These are phyloP conservation scores for Phortica okadai DNA, from an alignment of 2,888 invertebrate genomes.

Conservation along the genomic window DNA sequence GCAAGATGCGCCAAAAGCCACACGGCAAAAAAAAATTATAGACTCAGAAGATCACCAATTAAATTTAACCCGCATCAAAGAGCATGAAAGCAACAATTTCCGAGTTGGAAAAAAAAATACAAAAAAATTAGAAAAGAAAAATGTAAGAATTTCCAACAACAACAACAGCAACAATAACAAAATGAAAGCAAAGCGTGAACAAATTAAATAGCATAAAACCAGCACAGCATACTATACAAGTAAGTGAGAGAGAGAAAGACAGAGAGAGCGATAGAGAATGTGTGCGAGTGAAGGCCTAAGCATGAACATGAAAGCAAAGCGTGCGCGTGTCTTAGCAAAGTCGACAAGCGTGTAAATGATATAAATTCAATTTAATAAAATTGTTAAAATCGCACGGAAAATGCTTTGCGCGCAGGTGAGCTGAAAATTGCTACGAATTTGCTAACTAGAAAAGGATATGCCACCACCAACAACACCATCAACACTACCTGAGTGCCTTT, in stretches of 20 bases:
- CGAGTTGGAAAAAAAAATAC: slow-evolving; percentile 16
- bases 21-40: slow-evolving; percentile 1
- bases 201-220: slow-evolving; percentile 18
- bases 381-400: slow-evolving; percentile 73
- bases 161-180: slow-evolving; percentile 39
- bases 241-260: background rate
- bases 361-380: slow-evolving; percentile 76
- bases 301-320: background rate
- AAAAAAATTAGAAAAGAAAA: slow-evolving; percentile 36
- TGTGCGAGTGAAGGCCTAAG: slow-evolving; percentile 33
- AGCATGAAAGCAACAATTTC: slow-evolving; percentile 72
- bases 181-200: slow-evolving; percentile 51
- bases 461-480: background rate
- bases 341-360: slow-evolving; percentile 74
- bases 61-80: slow-evolving; percentile 73
- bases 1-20: background rate
- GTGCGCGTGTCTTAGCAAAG: slow-evolving; percentile 53
- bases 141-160: slow-evolving; percentile 56
- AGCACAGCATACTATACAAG: background rate
- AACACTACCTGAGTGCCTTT: background rate
- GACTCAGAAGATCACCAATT: slow-evolving; percentile 61
- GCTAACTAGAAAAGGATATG: slow-evolving; percentile 32
- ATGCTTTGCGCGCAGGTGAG: slow-evolving; percentile 70
- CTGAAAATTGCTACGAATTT: slow-evolving; percentile 61
- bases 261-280: slow-evolving; percentile 32